Percentiles rank a stretch among this genome's conserved stretches.
Conservation (phyloP, 2,797 vertebrate genomes). For the Tachyglossus aculeatus region DNA sequence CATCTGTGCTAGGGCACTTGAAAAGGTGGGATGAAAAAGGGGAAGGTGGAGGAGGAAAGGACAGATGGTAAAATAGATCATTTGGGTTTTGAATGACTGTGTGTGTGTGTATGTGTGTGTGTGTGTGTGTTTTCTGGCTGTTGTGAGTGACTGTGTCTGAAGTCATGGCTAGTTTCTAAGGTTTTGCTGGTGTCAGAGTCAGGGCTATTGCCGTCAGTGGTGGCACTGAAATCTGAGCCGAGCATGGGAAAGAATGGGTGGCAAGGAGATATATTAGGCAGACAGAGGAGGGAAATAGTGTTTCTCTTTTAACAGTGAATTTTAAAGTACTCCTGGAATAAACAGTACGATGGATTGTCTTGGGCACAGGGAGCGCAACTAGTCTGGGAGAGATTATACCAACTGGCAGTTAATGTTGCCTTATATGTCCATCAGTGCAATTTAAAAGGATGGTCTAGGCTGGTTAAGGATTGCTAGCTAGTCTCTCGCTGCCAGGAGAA, state of each 20-base stretch:
- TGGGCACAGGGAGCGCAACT: conserved; percentile 20
- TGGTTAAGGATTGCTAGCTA: conserved; percentile 8
- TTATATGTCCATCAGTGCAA: conserved; percentile 49
- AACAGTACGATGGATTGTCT: conserved; percentile 14
- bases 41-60: not conserved
- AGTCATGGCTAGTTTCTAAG: not conserved
- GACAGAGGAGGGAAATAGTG: conserved; percentile 13
- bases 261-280: not conserved
- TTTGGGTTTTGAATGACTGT: not conserved
- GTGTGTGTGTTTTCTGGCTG: not conserved
- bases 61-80: too few species aligned
- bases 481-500: conserved; percentile 21
- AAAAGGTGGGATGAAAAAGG: not conserved
- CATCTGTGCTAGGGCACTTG: not conserved
- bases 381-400: conserved; percentile 9
- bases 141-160: not conserved
- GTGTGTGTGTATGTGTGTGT: not conserved
- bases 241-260: conserved; percentile 39
- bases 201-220: conserved; percentile 10
- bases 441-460: conserved; percentile 22
- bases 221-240: conserved; percentile 30
- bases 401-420: conserved; percentile 30
- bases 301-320: conserved; percentile 27
- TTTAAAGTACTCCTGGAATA: conserved; percentile 61
- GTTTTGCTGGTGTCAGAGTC: conserved; percentile 6